phyloP scores from a whole-genome alignment of 2,888 invertebrate species.

The Asteroscopus sphinx region DNA sequence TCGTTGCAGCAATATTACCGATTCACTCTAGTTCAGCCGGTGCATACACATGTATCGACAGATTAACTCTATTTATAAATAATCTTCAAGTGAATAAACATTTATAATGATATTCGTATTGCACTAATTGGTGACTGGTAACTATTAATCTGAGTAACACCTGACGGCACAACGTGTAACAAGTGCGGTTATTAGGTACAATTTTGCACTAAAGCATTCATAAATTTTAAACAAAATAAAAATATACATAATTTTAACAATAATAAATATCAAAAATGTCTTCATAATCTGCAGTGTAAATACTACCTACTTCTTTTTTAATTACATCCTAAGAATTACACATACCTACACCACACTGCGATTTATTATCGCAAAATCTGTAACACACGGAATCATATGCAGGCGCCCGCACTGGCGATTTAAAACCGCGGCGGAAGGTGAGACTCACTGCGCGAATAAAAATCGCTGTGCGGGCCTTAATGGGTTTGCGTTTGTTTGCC shows the following conservation, averaged over 20 bases:
- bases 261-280: conserved; percentile 6
- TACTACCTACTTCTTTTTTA: too few species aligned
- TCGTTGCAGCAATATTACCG: neutral
- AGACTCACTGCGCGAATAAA: too few species aligned
- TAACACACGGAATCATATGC: too few species aligned
- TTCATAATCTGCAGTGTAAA: conserved; percentile 7
- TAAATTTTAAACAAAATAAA: conserved; percentile 20
- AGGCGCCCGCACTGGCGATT: too few species aligned
- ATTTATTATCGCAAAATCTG: too few species aligned
- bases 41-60: neutral
- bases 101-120: conserved; percentile 56
- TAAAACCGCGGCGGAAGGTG: too few species aligned
- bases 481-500: too few species aligned
- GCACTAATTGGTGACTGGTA: conserved; percentile 63
- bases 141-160: conserved; percentile 47
- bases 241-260: conserved; percentile 13
- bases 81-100: conserved; percentile 27
- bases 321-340: too few species aligned
- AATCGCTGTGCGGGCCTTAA: too few species aligned
- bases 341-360: too few species aligned
- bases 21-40: neutral
- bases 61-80: conserved; percentile 20
- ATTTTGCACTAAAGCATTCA: conserved; percentile 33
- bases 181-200: conserved; percentile 25
- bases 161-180: conserved; percentile 30